These are phyloP conservation scores for Thalassarche chlororhynchos DNA, from an alignment of 2,113 vertebrate species.

Conservation along the genomic window DNA sequence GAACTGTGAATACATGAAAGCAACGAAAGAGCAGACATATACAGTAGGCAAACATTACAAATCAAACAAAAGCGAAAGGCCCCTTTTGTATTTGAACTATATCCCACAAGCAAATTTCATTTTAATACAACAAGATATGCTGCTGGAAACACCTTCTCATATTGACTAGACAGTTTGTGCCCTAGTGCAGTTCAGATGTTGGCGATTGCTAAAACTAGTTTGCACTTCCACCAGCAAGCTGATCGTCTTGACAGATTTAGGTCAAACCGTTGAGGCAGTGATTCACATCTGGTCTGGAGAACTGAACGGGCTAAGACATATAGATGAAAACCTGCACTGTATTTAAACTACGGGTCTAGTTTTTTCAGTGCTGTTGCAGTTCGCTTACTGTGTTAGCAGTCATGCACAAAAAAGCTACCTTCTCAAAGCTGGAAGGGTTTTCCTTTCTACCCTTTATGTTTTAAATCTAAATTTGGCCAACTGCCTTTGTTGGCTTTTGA, in stretches of 20 bases:
- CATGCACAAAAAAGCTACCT: background rate
- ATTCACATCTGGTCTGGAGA: background rate
- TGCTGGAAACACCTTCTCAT: background rate
- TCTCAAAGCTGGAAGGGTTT: background rate
- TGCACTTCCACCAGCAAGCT: background rate
- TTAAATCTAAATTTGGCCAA: background rate
- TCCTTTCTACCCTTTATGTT: background rate
- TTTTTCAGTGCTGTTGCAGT: background rate
- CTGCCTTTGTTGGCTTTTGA: background rate
- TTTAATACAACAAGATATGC: background rate
- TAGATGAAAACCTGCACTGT: background rate
- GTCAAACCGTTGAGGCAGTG: background rate
- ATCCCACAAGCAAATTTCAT: background rate
- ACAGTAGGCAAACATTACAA: background rate
- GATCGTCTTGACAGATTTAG: background rate
- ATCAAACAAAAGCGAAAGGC: background rate
- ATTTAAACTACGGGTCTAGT: background rate
- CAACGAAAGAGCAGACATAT: background rate
- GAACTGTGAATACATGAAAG: background rate
- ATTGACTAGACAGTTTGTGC: background rate
- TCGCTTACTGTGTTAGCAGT: background rate
- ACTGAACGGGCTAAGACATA: background rate
- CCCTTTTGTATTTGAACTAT: background rate
- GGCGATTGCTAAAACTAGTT: background rate
- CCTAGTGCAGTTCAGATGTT: accelerated